Percentiles rank a stretch among this genome's conserved stretches.
Evolutionary conservation across 2,888 invertebrate genomes (phyloP).

Genomic region (Rugalucina vietnamica): DNA sequence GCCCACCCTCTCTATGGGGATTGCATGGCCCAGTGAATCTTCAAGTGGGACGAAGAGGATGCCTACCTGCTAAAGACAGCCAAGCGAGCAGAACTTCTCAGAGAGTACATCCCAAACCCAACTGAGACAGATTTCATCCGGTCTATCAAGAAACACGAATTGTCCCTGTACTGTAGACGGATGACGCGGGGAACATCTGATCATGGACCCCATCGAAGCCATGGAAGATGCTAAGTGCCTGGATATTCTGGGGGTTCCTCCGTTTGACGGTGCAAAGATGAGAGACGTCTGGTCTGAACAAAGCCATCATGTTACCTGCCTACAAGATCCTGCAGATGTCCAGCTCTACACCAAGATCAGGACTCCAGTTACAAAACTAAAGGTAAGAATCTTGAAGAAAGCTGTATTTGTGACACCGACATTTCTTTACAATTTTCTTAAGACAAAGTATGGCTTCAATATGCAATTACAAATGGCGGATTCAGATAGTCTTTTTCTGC

Average conservation of each 20-base stretch:
- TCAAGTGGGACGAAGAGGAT: conserved; percentile 61
- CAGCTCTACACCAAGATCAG: neutral
- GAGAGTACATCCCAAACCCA: conserved; percentile 27
- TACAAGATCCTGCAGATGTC: conserved; percentile 15
- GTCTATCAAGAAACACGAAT: conserved; percentile 37
- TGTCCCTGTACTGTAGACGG: conserved; percentile 56
- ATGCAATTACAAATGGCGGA: neutral
- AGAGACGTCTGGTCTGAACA: conserved; percentile 56
- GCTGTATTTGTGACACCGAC: neutral
- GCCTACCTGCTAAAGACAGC: conserved; percentile 52
- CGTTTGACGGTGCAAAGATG: conserved; percentile 53
- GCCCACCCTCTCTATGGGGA: conserved; percentile 47
- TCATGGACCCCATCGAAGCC: conserved; percentile 40
- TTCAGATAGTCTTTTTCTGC: neutral
- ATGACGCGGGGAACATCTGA: conserved; percentile 53
- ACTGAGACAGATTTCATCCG: conserved; percentile 47
- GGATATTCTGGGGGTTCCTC: conserved; percentile 58
- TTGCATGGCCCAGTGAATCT: conserved; percentile 63
- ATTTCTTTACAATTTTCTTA: neutral
- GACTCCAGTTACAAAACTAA: neutral
- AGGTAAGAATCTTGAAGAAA: neutral
- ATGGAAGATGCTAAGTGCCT: conserved; percentile 44
- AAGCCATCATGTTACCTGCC: conserved; percentile 55
- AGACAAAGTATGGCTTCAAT: neutral
- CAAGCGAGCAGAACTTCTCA: conserved; percentile 57